These are phyloP conservation scores for Anhinga rufa DNA, from an alignment of 2,113 vertebrate genomes.

Conservation along the genomic window DNA sequence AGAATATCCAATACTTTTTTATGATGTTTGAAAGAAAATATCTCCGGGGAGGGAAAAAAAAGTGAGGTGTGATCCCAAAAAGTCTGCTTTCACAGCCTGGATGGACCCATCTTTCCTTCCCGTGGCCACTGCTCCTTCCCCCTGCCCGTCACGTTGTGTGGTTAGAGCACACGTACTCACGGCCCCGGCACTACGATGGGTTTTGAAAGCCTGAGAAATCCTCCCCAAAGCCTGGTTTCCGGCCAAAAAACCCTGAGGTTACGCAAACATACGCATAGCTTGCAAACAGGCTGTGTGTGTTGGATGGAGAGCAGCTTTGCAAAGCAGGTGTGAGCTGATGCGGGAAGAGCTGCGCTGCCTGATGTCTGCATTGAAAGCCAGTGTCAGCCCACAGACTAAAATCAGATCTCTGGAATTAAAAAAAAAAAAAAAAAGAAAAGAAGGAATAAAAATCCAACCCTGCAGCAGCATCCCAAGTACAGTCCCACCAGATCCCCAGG, in stretches of 20 bases:
- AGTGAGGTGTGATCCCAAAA: slow-evolving; percentile 28
- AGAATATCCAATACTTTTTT: slow-evolving; percentile 45
- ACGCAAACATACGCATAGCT: slow-evolving; percentile 30
- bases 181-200: background rate
- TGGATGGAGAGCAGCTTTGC: slow-evolving; percentile 23
- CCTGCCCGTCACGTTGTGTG: background rate
- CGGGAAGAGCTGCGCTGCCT: background rate
- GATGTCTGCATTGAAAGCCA: background rate
- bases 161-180: background rate
- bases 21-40: slow-evolving; percentile 25
- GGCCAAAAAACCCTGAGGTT: slow-evolving; percentile 41
- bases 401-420: background rate
- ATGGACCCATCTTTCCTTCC: background rate
- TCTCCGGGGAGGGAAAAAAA: background rate
- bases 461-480: background rate
- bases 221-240: slow-evolving; percentile 51
- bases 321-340: slow-evolving; percentile 45
- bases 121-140: background rate
- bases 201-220: slow-evolving; percentile 58
- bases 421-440: background rate
- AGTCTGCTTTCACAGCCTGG: background rate
- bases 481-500: background rate
- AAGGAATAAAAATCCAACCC: background rate
- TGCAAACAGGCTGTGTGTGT: slow-evolving; percentile 39
- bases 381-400: background rate